Conservation (phyloP, 2,888 invertebrate species). For the Beris morrisii region DNA sequence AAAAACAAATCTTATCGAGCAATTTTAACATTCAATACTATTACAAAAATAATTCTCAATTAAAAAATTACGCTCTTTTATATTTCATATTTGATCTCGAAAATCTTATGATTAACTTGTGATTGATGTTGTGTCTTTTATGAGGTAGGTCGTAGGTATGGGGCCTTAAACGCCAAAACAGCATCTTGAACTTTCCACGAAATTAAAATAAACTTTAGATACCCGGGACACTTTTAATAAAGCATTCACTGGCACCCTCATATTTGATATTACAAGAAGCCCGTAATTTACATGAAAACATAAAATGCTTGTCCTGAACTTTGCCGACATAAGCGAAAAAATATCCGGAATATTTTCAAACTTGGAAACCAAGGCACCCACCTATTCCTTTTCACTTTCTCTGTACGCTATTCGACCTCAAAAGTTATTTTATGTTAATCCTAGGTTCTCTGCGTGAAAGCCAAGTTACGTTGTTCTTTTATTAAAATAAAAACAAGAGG, state of each 20-base stretch:
- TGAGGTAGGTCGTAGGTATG: too few relatives aligned
- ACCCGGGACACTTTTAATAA: too few relatives aligned
- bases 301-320: constrained; percentile 8
- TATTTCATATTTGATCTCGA: too few relatives aligned
- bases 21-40: too few relatives aligned
- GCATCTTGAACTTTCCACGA: too few relatives aligned
- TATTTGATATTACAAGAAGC: constrained; percentile 3
- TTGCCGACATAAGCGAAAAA: constrained; percentile 7
- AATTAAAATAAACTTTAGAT: too few relatives aligned
- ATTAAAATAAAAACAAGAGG: constrained; percentile 1
- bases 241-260: not conserved
- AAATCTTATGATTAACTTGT: too few relatives aligned
- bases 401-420: constrained; percentile 1
- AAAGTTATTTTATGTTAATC: constrained; percentile 29
- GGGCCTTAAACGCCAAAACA: too few relatives aligned
- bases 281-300: constrained; percentile 19
- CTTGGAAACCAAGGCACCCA: not conserved
- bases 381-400: constrained; percentile 1
- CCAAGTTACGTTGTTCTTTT: constrained; percentile 1
- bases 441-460: constrained; percentile 24
- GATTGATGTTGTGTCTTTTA: too few relatives aligned
- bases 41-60: too few relatives aligned
- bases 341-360: constrained; percentile 5
- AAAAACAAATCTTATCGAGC: too few relatives aligned
- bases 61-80: too few relatives aligned